Base-by-base conservation (phyloP, 2,113 vertebrate species). In the Psilopsiagon aymara region DNA sequence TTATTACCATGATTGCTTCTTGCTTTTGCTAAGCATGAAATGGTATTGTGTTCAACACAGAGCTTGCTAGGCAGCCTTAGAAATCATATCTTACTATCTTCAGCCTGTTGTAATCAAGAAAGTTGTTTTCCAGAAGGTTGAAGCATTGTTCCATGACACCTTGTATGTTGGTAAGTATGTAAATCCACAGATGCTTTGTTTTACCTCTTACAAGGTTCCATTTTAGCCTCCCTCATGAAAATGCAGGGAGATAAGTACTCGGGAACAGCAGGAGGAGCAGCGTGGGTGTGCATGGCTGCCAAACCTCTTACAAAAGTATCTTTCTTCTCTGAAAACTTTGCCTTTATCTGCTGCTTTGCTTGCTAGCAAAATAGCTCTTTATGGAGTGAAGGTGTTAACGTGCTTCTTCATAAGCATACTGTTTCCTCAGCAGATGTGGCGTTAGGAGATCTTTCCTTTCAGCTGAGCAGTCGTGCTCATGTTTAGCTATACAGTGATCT, bases 191-290 rank as follows among this genome's bases (percentile, higher is more conserved):
- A 6, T 2, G 15, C 90, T 92, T 64, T 74, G 53, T 71, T 93
- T 71, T 88, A 37, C 70, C 79, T 41, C 91, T 67, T 55, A 69
- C 82, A 51, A 5, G 4, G 83, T 95, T 68, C 85, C 64, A 47
- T 90, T 93, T 92, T 88, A 5, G 59, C 71, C 93, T 41, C 51
- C 86, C 81, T 80, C 75, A 19, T 88, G 92, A 83, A 85, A 95
- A 82, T 90, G 89, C 75, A 1, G 0, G 25, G 2, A 43, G 74
- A 33, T 76, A 19, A 70, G 52, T 18, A 4, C 24, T 18, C 18
- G 21, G 2, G 49, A 83, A n/a, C 47, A 93, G 91, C 85, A 90
- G 90, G 35, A 90, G 66, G 86, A 80, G 78, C 86, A 18, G 52
- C 9, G 66, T n/a, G 91, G 69, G 59, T 78, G 92, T 75, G 75